A percentile compares a stretch with the other conserved stretches of the same genome.
phyloP scores from a whole-genome alignment of 2,113 vertebrate species.

The Origma solitaria region DNA sequence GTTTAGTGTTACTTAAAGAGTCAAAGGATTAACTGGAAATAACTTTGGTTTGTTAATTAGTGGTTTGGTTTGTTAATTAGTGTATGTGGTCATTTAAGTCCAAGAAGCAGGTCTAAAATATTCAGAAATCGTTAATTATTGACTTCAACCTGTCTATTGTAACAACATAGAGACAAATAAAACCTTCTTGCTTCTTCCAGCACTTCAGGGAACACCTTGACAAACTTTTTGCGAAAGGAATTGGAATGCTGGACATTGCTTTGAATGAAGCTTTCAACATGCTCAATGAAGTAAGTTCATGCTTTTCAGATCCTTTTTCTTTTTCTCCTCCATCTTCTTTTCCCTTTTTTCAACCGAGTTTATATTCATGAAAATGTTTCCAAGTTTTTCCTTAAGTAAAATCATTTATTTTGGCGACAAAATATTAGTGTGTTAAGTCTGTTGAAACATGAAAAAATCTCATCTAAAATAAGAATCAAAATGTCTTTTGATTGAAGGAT shows the following conservation, averaged over 20 bases:
- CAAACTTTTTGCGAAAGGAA: conserved; percentile 93
- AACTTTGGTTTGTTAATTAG: background rate
- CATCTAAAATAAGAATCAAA: background rate
- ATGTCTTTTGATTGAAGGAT: background rate
- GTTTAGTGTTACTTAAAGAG: background rate
- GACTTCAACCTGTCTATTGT: background rate
- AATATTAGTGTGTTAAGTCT: background rate
- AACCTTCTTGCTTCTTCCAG: conserved; percentile 67
- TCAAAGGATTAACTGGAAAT: background rate
- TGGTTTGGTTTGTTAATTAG: background rate
- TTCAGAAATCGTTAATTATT: background rate
- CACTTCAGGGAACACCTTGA: conserved; percentile 94
- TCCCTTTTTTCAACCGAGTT: background rate
- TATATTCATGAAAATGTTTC: background rate
- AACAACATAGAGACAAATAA: background rate
- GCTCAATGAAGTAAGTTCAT: conserved; percentile 86
- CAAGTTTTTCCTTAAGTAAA: background rate
- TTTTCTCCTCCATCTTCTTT: background rate
- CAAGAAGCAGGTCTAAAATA: background rate
- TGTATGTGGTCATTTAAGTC: background rate
- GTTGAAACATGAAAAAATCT: background rate
- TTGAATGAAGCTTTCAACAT: conserved; percentile 94
- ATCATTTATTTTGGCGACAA: background rate
- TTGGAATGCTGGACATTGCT: conserved; percentile 93
- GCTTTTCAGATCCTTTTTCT: background rate